These are phyloP conservation scores for Entomobrya multifasciata DNA, from an alignment of 2,888 invertebrate genomes.

Conservation along the genomic window DNA sequence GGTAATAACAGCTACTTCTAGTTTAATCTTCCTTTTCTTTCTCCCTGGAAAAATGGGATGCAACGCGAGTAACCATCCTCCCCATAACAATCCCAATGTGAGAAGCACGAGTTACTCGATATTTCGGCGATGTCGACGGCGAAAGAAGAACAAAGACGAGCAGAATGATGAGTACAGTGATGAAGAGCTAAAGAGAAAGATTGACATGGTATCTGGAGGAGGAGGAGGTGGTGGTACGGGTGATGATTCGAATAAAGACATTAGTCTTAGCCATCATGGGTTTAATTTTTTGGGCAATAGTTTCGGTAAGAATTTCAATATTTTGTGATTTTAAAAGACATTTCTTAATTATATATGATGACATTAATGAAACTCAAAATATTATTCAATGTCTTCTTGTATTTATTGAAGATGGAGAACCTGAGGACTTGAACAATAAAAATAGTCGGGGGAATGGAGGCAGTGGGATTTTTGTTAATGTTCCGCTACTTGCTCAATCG, in stretches of 20 bases:
- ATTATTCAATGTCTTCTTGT: too few species aligned
- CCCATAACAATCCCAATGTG: slow-evolving; percentile 61
- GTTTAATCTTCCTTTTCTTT: background rate
- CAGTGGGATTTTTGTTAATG: slow-evolving; percentile 68
- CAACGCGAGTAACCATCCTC: slow-evolving; percentile 65
- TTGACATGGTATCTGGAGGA: slow-evolving; percentile 61
- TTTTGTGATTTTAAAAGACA: too few species aligned
- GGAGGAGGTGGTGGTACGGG: slow-evolving; percentile 48
- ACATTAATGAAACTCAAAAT: too few species aligned
- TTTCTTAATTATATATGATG: too few species aligned
- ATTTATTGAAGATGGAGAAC: slow-evolving; percentile 49
- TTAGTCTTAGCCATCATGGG: slow-evolving; percentile 66
- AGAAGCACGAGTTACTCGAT: slow-evolving; percentile 66
- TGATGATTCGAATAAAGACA: slow-evolving; percentile 65
- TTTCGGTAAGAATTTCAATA: slow-evolving; percentile 57
- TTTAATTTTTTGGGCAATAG: slow-evolving; percentile 70
- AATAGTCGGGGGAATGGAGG: slow-evolving; percentile 52
- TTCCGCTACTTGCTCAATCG: slow-evolving; percentile 78
- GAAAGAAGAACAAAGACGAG: slow-evolving; percentile 70
- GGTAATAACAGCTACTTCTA: background rate
- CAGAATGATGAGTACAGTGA: slow-evolving; percentile 68
- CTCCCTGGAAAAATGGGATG: slow-evolving; percentile 49
- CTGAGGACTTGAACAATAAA: slow-evolving; percentile 63
- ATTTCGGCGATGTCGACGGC: slow-evolving; percentile 64
- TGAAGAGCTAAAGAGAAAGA: slow-evolving; percentile 64